Evolutionary conservation across 35 echinoderm and acorn worm species (phyloP).

Genomic region (Chiridota heheva): DNA sequence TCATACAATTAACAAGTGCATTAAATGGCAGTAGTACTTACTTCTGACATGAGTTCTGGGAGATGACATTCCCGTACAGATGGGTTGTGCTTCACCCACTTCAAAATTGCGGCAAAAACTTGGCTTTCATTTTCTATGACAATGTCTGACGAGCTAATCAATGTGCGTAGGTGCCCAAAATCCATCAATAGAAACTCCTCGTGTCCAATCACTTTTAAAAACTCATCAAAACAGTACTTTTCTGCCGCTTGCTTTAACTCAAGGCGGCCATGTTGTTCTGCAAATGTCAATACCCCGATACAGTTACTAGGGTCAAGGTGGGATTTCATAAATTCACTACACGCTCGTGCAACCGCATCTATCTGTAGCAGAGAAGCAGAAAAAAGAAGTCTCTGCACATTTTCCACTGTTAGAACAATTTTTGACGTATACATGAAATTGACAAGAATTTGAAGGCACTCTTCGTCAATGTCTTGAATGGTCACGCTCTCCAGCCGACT

Average conservation of each 20-base stretch:
- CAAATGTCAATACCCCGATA: conserved; percentile 88
- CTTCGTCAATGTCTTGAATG: conserved; percentile 88
- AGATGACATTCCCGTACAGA: conserved; percentile 54
- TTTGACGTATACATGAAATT: conserved; percentile 95
- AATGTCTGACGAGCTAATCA: conserved; percentile 77
- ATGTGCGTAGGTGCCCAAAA: conserved; percentile 43
- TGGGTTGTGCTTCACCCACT: conserved; percentile 74
- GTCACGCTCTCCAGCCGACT: conserved; percentile 64
- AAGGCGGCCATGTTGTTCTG: conserved; percentile 82
- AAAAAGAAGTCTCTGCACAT: conserved; percentile 85
- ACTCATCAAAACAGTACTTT: conserved; percentile 71
- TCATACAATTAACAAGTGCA: too few species aligned
- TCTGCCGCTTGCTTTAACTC: conserved; percentile 81
- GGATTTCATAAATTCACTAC: conserved; percentile 94
- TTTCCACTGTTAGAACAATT: conserved; percentile 78
- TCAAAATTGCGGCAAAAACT: conserved; percentile 79
- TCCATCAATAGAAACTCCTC: conserved; percentile 81
- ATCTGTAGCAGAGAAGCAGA: conserved; percentile 83
- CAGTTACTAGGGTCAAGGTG: conserved; percentile 93
- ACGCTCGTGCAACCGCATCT: conserved; percentile 74
- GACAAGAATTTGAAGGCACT: conserved; percentile 65
- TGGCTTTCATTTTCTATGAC: conserved; percentile 68
- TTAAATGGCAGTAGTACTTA: too few species aligned
- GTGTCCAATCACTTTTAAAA: conserved; percentile 58
- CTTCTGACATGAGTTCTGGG: conserved; percentile 83